These are phyloP conservation scores for Corythaixoides concolor DNA, from an alignment of 2,113 vertebrate species.

Conservation along the genomic window DNA sequence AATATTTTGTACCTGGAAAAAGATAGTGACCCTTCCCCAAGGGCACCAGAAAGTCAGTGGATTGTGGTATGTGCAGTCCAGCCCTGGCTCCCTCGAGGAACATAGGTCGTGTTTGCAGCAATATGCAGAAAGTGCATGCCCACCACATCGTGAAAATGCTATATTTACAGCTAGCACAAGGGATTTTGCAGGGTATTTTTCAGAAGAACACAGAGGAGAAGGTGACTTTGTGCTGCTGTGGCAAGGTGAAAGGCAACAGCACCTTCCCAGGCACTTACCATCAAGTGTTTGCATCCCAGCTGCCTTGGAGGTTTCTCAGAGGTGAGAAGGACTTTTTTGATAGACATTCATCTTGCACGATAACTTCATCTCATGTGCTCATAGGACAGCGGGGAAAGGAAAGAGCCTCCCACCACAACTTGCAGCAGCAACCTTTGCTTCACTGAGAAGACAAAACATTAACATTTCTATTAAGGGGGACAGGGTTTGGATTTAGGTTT, in stretches of 20 bases:
- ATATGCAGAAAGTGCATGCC: background rate
- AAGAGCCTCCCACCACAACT: background rate
- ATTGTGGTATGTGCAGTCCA: background rate
- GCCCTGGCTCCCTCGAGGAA: background rate
- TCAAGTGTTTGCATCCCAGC: fast-evolving
- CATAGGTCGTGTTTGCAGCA: fast-evolving
- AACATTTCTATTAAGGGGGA: background rate
- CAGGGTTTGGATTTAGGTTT: background rate
- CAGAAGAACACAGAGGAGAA: background rate
- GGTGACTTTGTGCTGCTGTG: background rate
- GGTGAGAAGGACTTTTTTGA: background rate
- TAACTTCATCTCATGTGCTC: background rate
- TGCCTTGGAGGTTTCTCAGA: background rate
- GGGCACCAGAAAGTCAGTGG: background rate
- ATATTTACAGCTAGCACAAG: background rate
- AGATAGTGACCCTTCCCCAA: background rate
- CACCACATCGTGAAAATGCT: background rate
- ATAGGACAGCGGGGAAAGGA: background rate
- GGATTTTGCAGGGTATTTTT: background rate
- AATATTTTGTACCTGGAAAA: background rate
- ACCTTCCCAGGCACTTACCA: background rate
- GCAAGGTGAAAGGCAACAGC: background rate
- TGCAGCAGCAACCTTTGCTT: background rate
- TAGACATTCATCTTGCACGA: background rate
- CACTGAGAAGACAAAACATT: background rate